Percentiles rank a stretch among this genome's conserved stretches.
Evolutionary conservation across 2,888 invertebrate genomes (phyloP).

Genomic region (Orchesella flavescens): DNA sequence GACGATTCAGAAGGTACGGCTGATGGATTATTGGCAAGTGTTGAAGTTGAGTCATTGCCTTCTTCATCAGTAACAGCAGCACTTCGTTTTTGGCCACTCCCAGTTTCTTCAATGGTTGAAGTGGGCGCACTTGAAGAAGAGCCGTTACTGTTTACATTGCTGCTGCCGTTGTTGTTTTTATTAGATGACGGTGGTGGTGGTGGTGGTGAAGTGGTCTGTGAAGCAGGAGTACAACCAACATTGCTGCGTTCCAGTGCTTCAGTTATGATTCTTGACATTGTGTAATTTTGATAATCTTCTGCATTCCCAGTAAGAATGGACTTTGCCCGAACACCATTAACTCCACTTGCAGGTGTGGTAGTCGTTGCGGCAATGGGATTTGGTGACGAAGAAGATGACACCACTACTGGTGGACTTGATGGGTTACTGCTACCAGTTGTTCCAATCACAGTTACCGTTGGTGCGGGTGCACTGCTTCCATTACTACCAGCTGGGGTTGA

Average conservation of each 20-base stretch:
- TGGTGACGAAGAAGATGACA: conserved; percentile 15
- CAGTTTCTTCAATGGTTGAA: neutral
- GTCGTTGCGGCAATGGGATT: conserved; percentile 25
- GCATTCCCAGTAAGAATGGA: conserved; percentile 61
- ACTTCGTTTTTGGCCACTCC: conserved; percentile 34
- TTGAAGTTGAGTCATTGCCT: conserved; percentile 5
- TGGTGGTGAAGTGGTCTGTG: neutral
- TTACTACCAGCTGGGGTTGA: conserved; percentile 35
- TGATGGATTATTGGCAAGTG: neutral
- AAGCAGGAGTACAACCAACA: conserved; percentile 66
- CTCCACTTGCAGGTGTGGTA: neutral
- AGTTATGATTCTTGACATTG: conserved; percentile 71
- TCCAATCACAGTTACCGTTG: neutral
- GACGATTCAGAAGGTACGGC: conserved; percentile 2
- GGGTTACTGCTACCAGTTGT: conserved; percentile 1
- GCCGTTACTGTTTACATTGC: conserved; percentile 14
- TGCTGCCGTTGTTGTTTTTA: conserved; percentile 24
- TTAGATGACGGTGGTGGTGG: conserved; percentile 11
- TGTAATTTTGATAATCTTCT: conserved; percentile 70
- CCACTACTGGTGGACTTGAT: conserved; percentile 28
- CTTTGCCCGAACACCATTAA: conserved; percentile 46
- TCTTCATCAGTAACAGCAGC: conserved; percentile 22
- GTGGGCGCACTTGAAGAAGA: conserved; percentile 18
- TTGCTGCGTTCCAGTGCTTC: conserved; percentile 71
- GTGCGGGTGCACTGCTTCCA: conserved; percentile 5